Evolutionary conservation across 2,797 vertebrate genomes (phyloP), one percentile per base, ranked within the genome.

Genomic region (Squalus acanthias): DNA sequence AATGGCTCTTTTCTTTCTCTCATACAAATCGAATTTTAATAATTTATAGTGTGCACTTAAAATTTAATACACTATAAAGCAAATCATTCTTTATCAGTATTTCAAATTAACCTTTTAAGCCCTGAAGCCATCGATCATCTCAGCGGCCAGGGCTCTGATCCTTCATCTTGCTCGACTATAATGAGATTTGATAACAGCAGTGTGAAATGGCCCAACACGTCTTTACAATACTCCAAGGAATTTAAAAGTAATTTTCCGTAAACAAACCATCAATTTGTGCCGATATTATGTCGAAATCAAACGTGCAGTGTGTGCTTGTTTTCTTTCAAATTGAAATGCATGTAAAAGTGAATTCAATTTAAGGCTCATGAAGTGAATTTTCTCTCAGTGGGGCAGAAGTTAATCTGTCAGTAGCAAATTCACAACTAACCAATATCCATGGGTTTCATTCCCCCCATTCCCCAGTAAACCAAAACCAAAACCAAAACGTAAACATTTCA

Each of bases 201-300:
- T 22, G 63, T 46, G 91, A 22, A 69, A 69, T 67, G 91, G n/a
- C 91, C 65, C 65, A 67, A 69, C n/a, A 46, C 39, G 6, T 8
- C 65, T 93, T 69, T 24, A 46, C 63, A 22, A 12, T n/a, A 46
- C 91, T 93, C 63, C n/a, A 4, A 39, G 65, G 91, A 93, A 24
- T 69, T 69, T 69, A 4, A 46, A 93, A 69, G n/a, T 93, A 69
- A 93, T 93, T 69, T 93, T 93, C 65, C 1, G 39, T 93, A 93
- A 93, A 46, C n/a, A 69, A 69, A 46, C 65, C 63, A 93, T 69
- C 91, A 93, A 69, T 93, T 93, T 93, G 91, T 22, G n/a, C 65
- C 15, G n/a, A 93, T 93, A 65, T 93, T 93, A 24, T 46, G 63
- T 69, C 91, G 24, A 39, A 69, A 46, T 46, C 65, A 69, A 93